Base-by-base conservation (phyloP, 2,888 invertebrate genomes). In the Anodontia alba region DNA sequence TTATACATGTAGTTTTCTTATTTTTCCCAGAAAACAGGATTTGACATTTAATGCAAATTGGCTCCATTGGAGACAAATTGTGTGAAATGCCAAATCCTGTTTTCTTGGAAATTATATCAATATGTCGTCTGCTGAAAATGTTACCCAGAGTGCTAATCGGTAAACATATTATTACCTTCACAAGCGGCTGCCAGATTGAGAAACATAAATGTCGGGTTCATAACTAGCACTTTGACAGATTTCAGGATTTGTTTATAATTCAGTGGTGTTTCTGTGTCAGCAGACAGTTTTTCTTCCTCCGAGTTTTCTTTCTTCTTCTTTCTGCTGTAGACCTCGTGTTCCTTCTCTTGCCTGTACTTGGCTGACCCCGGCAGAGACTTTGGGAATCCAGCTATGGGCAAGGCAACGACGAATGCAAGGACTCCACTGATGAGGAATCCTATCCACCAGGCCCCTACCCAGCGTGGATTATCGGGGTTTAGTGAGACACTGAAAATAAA, bases 381-480 rank as follows among this genome's bases (percentile, higher is more conserved):
- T 5, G 91, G 92, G 75, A 91, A 92, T 87, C 97, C 97, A 95
- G 98, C 98, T 97, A 99, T 98, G 75, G 97, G 96, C 73, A 97
- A 95, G 0, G 98, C 97, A 76, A 98, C 96, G 78, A 98, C 90
- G 94, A 98, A 96, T 92, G 98, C 96, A 90, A 98, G 96, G 0
- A 96, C 96, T 0, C 98, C 97, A 91, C 98, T 98, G 91, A 98
- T 88, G 15, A 95, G 95, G 95, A 96, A 95, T 96, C 97, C 98
- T 80, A 99, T 95, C 99, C 99, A 99, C 99, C 99, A 99, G 66
- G 99, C 99, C 71, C 99, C 98, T 69, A 99, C 97, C 98, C 98
- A 99, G 94, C 90, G 88, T 0, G 93, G 91, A 85, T 89, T 91
- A 36, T 89, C 90, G 0, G 91, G 85, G 36, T 84, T 87, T 33